phyloP scores from a whole-genome alignment of 2,797 vertebrate genomes.

The Periophthalmus magnuspinnatus region DNA sequence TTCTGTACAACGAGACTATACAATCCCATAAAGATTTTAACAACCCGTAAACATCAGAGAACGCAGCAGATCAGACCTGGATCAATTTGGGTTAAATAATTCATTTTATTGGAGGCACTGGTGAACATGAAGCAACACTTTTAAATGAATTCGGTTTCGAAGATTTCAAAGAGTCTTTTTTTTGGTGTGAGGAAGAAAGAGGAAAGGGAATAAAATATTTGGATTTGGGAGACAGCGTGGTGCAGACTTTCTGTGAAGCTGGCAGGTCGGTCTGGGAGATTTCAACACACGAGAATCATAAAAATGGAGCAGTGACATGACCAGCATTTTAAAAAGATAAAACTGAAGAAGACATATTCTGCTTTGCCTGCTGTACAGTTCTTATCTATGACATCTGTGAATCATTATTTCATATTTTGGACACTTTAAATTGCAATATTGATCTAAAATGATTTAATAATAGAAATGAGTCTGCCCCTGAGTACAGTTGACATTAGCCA shows the following conservation, averaged over 20 bases:
- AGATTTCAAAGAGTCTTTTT: slow-evolving; percentile 40
- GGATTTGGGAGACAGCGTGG: slow-evolving; percentile 18
- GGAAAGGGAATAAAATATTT: slow-evolving; percentile 16
- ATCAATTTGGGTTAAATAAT: slow-evolving; percentile 25
- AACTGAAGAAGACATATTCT: neutral
- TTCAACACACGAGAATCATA: slow-evolving; percentile 47
- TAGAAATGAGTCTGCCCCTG: no score
- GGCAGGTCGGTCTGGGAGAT: slow-evolving; percentile 42
- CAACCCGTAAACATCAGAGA: slow-evolving; percentile 45
- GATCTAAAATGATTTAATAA: no score
- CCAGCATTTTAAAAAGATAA: slow-evolving; percentile 55
- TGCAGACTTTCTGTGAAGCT: slow-evolving; percentile 28
- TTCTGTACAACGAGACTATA: slow-evolving; percentile 5
- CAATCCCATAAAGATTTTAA: slow-evolving; percentile 42
- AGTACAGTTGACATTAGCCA: no score
- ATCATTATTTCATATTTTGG: no score
- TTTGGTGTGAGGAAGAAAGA: slow-evolving; percentile 1
- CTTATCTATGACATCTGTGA: no score
- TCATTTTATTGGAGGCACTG: slow-evolving; percentile 21
- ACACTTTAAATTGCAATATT: no score
- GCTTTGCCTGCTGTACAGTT: no score
- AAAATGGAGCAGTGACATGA: slow-evolving; percentile 61
- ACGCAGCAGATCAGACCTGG: slow-evolving; percentile 40
- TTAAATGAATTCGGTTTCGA: slow-evolving; percentile 28
- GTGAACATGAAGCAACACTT: slow-evolving; percentile 42